A percentile compares a stretch with the other conserved stretches of the same genome.
Conservation (phyloP, 2,113 vertebrate genomes). For the Prochilodus magdalenae region DNA sequence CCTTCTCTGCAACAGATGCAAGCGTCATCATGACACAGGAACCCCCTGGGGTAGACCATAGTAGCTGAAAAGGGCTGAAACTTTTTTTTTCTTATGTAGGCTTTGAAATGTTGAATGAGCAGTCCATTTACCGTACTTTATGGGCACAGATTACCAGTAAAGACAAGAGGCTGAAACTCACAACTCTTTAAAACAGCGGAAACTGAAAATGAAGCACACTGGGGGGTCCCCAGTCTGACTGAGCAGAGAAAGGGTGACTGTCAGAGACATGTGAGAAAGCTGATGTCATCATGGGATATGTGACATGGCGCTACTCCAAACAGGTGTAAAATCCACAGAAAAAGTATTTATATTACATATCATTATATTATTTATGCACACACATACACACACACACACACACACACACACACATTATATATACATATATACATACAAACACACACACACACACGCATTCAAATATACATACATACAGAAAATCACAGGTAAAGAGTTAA, state of each 20-base stretch:
- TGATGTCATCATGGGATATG: constrained; percentile 18
- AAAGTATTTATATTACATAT: too few species aligned
- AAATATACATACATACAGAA: neutral
- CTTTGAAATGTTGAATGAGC: constrained; percentile 21
- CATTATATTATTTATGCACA: neutral
- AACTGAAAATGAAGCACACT: constrained; percentile 42
- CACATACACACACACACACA: too few species aligned
- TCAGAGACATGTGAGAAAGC: constrained; percentile 19
- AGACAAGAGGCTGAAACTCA: constrained; percentile 42
- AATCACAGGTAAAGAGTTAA: neutral
- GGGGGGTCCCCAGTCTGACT: constrained; percentile 50
- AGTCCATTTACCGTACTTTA: constrained; percentile 45
- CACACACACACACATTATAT: too few species aligned
- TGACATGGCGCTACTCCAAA: neutral
- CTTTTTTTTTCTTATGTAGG: constrained; percentile 11
- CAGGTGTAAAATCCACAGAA: neutral
- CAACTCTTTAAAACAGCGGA: constrained; percentile 39
- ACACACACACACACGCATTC: too few species aligned
- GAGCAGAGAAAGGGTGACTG: constrained; percentile 24
- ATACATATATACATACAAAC: too few species aligned
- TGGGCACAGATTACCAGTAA: constrained; percentile 46
- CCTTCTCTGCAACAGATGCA: constrained; percentile 3
- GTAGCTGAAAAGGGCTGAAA: constrained; percentile 4
- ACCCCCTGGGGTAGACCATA: constrained; percentile 14
- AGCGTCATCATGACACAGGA: constrained; percentile 33